Evolutionary conservation across 2,797 vertebrate genomes (phyloP), one percentile per base, ranked within the genome.

Genomic region (Acanthornis magna): DNA sequence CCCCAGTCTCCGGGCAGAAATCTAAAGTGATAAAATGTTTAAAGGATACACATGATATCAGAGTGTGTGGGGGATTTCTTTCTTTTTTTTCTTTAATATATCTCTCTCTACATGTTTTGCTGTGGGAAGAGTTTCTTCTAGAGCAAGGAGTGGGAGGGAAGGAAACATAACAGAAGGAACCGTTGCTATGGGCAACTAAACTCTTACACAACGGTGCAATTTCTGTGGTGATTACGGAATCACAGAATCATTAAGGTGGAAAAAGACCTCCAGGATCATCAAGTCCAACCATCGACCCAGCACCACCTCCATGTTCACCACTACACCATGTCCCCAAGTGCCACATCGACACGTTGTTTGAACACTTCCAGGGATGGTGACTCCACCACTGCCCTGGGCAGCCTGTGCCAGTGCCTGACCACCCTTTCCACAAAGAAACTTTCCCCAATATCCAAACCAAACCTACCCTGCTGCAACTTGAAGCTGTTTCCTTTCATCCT

Each of bases 101-200:
- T 70, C 40, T 67, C 13, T 40, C 79, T 40, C 79, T 72, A 51
- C 54, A 60, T 75, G 43, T 38, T 77, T 71, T 58, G 30, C 85
- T 68, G 85, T 13, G 18, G 61, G n/a, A 65, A 72, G 87, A 85
- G 23, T 40, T 70, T 55, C 54, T 82, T 72, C 70, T 48, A 14
- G 38, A 70, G 51, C 30, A 32, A 58, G 34, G 40, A 78, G 78
- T 66, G 57, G 89, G 91, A 81, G 40, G 50, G 67, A 91, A 80
- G 76, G 85, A 62, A 78, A 63, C 19, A 10, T 68, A 55, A 85
- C 47, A 66, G 84, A 71, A 84, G 85, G 53, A 91, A 74, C 92
- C 93, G 96, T 95, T 97, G 96, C 97, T 93, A 85, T 90, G 97
- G 95, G 96, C 93, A 93, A 85, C 88, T 61, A 74, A 63, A 60